Evolutionary conservation across 2,888 invertebrate genomes (phyloP), one percentile per base, ranked within the genome.

Genomic region (Drosophila kuntzei): DNA sequence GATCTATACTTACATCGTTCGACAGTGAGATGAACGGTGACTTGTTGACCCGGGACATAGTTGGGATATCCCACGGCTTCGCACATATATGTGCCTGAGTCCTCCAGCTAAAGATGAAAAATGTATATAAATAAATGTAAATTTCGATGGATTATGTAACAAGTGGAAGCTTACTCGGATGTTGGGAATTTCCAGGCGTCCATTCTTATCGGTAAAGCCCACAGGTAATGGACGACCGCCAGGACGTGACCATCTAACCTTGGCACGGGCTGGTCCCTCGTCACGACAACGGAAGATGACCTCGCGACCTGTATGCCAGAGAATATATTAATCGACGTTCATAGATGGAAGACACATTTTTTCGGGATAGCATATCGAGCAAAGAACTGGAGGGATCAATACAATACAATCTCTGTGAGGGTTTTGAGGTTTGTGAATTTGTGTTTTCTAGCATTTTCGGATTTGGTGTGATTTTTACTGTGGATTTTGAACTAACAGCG

Each of bases 201-300:
- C 98, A 57, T 95, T 94, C 53, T 93, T 90, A 80, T 97, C 96
- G 0, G 93, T 93, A n/a, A 95, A 95, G n/a, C 96, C 96, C 0
- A 94, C 93, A 29, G 97, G 98, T 53, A 98, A 91, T 0, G 95
- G 95, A 58, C 94, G 93, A 29, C 95, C 95, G 54, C 95, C 95
- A 46, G 95, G 95, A 55, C 96, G 94, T 0, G 94, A 90, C 96
- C 97, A 97, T 34, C 94, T 94, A 5, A 98, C 97, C 53, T 94
- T 94, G 3, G 96, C 96, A 58, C 97, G 94, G 0, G 94, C 91
- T 0, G 94, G 94, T n/a, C 98, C 97, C 92, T 97, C 97, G 89
- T 98, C 98, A 76, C 98, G 95, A 90, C 98, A 98, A 92, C 96
- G 96, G 94, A 98, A 97, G 34, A 98, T 97, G 37, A 98, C 98